Percentiles rank a stretch among this genome's conserved stretches.
phyloP scores from a whole-genome alignment of 1,140 invertebrate genomes.

The Hydropsyche tenuis region DNA sequence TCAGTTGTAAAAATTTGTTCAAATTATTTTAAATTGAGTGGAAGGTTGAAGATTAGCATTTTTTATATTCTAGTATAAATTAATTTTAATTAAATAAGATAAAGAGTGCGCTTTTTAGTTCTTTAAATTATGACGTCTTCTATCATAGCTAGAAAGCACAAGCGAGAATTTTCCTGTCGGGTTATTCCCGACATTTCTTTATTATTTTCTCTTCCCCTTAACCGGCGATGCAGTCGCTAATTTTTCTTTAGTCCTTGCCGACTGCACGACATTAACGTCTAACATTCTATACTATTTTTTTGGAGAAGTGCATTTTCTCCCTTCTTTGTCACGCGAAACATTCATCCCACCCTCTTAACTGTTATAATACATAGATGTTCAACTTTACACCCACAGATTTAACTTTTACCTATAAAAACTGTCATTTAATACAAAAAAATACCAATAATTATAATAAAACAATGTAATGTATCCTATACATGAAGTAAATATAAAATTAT shows the following conservation, averaged over 20 bases:
- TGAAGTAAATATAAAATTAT: no score
- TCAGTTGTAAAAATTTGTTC: not conserved
- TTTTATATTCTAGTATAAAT: not conserved
- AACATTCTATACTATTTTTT: slow-evolving; percentile 15
- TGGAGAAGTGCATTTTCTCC: slow-evolving; percentile 34
- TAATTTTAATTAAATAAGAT: slow-evolving; percentile 3
- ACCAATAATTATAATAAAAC: no score
- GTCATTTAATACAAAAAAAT: no score
- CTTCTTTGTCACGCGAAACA: slow-evolving; percentile 20
- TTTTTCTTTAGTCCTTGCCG: slow-evolving; percentile 20
- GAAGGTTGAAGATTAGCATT: not conserved
- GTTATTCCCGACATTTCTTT: not conserved
- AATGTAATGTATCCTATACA: no score
- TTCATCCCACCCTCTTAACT: slow-evolving; percentile 7
- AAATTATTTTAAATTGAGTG: not conserved
- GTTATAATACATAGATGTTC: no score
- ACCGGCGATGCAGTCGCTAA: slow-evolving; percentile 8
- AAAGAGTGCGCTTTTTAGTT: not conserved
- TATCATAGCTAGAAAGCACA: not conserved
- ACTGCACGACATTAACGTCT: slow-evolving; percentile 19
- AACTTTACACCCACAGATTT: no score
- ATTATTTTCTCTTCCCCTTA: not conserved
- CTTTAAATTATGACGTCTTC: not conserved
- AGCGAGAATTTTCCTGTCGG: slow-evolving; percentile 5
- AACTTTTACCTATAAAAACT: no score